Percentiles rank a stretch among this genome's conserved stretches.
These are phyloP conservation scores for Centropristis striata DNA, from an alignment of 2,113 vertebrate genomes.

Conservation along the genomic window DNA sequence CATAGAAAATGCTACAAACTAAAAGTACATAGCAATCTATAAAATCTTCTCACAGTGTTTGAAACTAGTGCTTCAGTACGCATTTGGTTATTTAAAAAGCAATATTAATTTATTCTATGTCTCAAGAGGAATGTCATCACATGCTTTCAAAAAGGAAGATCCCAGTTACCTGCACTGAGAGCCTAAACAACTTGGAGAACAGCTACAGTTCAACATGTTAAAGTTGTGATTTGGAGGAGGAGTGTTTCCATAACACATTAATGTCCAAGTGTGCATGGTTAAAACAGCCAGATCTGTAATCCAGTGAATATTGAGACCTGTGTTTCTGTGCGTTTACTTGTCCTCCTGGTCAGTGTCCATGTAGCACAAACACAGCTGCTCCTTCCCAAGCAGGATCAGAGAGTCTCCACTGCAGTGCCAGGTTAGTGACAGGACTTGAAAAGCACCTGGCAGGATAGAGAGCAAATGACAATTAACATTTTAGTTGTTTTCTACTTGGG, in stretches of 20 bases:
- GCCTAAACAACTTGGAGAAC: neutral
- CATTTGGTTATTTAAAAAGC: constrained; percentile 20
- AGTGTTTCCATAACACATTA: constrained; percentile 17
- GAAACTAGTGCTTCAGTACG: constrained; percentile 24
- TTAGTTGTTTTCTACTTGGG: neutral
- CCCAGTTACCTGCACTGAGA: constrained; percentile 41
- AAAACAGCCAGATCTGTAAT: neutral
- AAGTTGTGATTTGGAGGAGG: constrained; percentile 5
- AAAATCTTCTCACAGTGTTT: constrained; percentile 58
- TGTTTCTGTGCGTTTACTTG: constrained; percentile 34
- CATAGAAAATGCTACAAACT: constrained; percentile 38
- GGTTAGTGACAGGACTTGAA: constrained; percentile 89
- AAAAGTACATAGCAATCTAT: constrained; percentile 41
- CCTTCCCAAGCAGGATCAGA: constrained; percentile 91
- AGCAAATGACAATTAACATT: neutral
- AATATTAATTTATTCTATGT: neutral
- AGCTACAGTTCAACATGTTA: constrained; percentile 5
- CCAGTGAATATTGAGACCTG: neutral
- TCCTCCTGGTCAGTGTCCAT: constrained; percentile 84
- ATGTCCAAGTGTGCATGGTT: neutral
- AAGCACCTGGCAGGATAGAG: constrained; percentile 84
- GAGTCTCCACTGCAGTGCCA: constrained; percentile 91
- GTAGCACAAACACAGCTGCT: constrained; percentile 94
- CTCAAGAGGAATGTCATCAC: neutral
- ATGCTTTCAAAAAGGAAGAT: constrained; percentile 13